phyloP scores from a whole-genome alignment of 2,113 vertebrate species.

The Dendropsophus ebraccatus region DNA sequence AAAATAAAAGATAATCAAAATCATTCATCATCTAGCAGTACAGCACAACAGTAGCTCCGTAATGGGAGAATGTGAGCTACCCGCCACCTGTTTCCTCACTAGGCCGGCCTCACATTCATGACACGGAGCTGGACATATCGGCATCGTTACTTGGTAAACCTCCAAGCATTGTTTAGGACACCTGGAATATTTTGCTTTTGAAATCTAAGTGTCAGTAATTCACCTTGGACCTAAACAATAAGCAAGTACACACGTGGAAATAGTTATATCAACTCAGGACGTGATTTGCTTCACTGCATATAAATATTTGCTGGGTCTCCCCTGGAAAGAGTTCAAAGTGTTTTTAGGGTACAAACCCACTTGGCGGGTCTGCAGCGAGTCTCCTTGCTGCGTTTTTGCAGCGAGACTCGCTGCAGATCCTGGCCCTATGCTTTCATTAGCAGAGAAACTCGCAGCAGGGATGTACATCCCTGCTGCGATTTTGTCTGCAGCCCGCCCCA shows the following conservation, averaged over 20 bases:
- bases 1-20: too few relatives aligned
- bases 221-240: constrained; percentile 16
- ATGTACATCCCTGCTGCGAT: too few relatives aligned
- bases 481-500: too few relatives aligned
- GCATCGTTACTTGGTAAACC: constrained; percentile 36
- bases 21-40: background rate
- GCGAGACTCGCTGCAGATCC: too few relatives aligned
- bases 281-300: constrained; percentile 21
- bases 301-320: background rate
- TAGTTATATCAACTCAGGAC: background rate
- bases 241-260: constrained; percentile 32
- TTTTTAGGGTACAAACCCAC: too few relatives aligned
- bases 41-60: background rate
- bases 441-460: too few relatives aligned
- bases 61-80: background rate
- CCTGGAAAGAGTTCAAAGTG: background rate
- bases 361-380: too few relatives aligned
- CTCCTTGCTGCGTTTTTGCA: too few relatives aligned
- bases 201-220: constrained; percentile 8
- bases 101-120: background rate
- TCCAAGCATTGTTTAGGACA: constrained; percentile 44
- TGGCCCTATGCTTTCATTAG: too few relatives aligned
- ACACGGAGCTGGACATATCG: background rate
- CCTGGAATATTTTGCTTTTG: constrained; percentile 40
- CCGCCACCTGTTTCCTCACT: background rate